phyloP scores from a whole-genome alignment of 2,797 vertebrate species.

The Ptychadena robeensis region DNA sequence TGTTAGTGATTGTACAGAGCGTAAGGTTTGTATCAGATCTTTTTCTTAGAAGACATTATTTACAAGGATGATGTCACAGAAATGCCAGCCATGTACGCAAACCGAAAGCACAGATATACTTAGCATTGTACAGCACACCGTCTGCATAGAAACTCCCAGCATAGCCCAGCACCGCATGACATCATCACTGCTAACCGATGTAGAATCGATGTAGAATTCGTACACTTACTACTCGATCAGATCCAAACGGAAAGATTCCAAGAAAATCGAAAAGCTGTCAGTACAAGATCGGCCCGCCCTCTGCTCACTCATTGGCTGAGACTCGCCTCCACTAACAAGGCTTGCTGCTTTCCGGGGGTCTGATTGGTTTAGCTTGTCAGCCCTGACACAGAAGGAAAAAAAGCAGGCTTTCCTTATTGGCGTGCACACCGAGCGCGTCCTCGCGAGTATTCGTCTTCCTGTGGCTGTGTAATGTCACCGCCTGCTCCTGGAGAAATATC shows the following conservation, averaged over 20 bases:
- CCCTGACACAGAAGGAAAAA: no score
- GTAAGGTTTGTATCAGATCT: no score
- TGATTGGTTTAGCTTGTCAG: no score
- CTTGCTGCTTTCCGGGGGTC: no score
- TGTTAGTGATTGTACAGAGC: no score
- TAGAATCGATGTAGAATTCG: neutral
- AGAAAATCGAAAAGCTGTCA: neutral
- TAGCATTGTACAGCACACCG: neutral
- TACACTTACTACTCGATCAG: neutral
- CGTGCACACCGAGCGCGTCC: no score
- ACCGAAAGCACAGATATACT: neutral
- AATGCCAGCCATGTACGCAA: neutral
- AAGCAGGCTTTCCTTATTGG: neutral
- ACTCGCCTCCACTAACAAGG: no score
- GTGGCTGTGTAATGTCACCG: no score
- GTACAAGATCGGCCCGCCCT: neutral
- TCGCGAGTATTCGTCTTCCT: no score
- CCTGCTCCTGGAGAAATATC: no score
- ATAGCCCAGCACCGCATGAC: neutral
- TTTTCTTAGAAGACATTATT: neutral
- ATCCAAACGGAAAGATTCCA: neutral
- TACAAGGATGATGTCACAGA: neutral
- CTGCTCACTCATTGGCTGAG: neutral
- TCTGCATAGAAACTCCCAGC: neutral
- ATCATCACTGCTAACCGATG: neutral